Conservation (phyloP, 2,888 invertebrate genomes). For the Tanytarsus gracilentus region DNA sequence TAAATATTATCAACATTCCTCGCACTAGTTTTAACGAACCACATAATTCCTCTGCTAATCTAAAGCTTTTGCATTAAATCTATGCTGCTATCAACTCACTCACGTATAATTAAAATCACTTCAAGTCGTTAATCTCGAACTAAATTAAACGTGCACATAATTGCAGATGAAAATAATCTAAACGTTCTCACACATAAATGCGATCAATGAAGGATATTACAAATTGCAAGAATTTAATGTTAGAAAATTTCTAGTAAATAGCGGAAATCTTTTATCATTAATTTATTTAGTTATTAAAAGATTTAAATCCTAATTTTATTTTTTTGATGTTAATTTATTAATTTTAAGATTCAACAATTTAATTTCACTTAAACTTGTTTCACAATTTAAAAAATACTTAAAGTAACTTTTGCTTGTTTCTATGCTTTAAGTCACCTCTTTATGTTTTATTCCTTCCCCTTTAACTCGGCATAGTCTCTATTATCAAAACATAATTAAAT, state of each 20-base stretch:
- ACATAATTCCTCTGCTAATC: not conserved
- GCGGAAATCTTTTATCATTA: not conserved
- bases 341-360: too few species aligned
- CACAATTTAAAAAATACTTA: too few species aligned
- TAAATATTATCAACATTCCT: too few species aligned
- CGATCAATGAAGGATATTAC: not conserved
- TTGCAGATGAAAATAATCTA: conserved; percentile 1
- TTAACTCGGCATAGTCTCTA: not conserved
- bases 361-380: too few species aligned
- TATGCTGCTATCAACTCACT: too few species aligned
- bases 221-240: not conserved
- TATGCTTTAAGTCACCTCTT: too few species aligned
- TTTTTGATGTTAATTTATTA: too few species aligned
- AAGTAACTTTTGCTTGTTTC: too few species aligned
- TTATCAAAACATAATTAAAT: conserved; percentile 3
- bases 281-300: too few species aligned
- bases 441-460: too few species aligned
- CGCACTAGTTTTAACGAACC: too few species aligned
- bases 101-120: not conserved
- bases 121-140: not conserved
- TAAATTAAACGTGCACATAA: not conserved
- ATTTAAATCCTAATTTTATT: too few species aligned
- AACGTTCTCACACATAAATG: not conserved
- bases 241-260: not conserved
- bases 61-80: not conserved